Conservation (phyloP, 1,140 invertebrate species). For the Callitettix versicolor region DNA sequence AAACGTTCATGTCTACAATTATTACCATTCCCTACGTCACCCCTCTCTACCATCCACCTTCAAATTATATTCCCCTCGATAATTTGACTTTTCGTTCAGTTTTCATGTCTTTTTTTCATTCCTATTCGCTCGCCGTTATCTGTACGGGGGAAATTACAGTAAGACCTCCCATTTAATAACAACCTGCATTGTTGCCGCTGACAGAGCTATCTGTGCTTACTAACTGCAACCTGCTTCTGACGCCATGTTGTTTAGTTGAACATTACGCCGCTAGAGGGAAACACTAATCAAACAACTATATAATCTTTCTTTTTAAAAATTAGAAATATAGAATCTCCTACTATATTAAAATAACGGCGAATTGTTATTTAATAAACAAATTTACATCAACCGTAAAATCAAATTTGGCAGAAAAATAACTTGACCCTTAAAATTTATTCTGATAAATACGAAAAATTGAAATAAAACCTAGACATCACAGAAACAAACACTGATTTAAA, state of each 20-base stretch:
- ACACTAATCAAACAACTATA: not conserved
- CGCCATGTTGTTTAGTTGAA: slow-evolving; percentile 2
- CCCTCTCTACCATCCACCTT: slow-evolving; percentile 12
- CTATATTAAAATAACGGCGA: too few species aligned
- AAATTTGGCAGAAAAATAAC: too few species aligned
- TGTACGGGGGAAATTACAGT: slow-evolving; percentile 9
- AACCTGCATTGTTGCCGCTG: slow-evolving; percentile 6
- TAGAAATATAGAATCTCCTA: too few species aligned
- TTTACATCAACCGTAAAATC: too few species aligned
- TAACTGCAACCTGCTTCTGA: not conserved
- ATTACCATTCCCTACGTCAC: slow-evolving; percentile 12
- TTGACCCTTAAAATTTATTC: too few species aligned
- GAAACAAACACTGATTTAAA: too few species aligned
- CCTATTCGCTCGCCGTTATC: slow-evolving; percentile 14
- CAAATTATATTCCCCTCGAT: slow-evolving; percentile 22
- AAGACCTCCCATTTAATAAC: slow-evolving; percentile 22
- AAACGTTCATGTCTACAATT: slow-evolving; percentile 7
- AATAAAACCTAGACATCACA: too few species aligned
- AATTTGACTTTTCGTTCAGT: slow-evolving; percentile 22
- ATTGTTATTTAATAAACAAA: too few species aligned
- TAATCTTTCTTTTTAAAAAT: too few species aligned
- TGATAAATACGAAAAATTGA: too few species aligned
- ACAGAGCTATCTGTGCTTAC: not conserved
- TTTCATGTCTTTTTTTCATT: slow-evolving; percentile 18
- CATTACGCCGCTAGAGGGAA: not conserved